phyloP scores from a whole-genome alignment of 2,113 vertebrate species.

The Thymallus thymallus region DNA sequence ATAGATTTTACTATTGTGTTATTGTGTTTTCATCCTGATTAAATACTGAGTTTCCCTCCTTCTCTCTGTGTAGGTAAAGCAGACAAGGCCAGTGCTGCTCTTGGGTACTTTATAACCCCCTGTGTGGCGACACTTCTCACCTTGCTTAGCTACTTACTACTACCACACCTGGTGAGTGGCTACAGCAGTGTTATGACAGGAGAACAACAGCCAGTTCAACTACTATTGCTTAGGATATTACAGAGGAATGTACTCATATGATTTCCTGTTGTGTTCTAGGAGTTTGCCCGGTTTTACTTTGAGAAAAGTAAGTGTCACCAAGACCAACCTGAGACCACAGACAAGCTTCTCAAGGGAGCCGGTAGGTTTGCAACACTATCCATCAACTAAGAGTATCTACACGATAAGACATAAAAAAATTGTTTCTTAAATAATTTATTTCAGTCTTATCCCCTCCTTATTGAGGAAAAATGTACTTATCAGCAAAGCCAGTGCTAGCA shows the following conservation, averaged over 20 bases:
- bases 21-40: too few species aligned
- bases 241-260: background rate
- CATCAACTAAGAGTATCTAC: too few species aligned
- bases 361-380: slow-evolving; percentile 60
- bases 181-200: background rate
- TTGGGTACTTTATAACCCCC: slow-evolving; percentile 91
- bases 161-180: slow-evolving; percentile 83
- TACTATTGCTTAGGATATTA: too few species aligned
- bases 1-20: too few species aligned
- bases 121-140: slow-evolving; percentile 77
- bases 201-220: background rate
- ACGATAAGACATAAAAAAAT: too few species aligned
- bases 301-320: slow-evolving; percentile 45
- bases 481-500: too few species aligned
- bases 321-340: slow-evolving; percentile 60
- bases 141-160: slow-evolving; percentile 77
- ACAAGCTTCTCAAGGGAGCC: slow-evolving; percentile 72
- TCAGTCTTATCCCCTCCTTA: too few species aligned
- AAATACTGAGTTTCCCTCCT: background rate
- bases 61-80: slow-evolving; percentile 60
- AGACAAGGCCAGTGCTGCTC: slow-evolving; percentile 71
- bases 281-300: slow-evolving; percentile 82
- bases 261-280: slow-evolving; percentile 56
- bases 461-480: too few species aligned
- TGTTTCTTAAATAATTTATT: too few species aligned